Evolutionary conservation across 2,113 vertebrate species (phyloP).

Genomic region (Mormyrus iriodes): DNA sequence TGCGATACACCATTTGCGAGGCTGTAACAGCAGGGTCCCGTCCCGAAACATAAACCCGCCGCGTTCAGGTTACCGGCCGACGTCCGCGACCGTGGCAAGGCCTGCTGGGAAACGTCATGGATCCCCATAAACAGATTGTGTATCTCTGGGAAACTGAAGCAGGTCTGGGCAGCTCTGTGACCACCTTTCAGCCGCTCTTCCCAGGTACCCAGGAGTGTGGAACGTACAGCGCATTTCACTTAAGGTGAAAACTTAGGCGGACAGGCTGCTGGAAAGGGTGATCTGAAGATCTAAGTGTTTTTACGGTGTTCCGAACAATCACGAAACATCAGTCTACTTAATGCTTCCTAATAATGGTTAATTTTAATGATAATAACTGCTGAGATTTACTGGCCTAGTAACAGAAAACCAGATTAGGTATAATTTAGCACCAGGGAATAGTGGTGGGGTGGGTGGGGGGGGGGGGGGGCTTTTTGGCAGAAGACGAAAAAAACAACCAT

Average conservation of each 20-base stretch:
- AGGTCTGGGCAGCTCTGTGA: background rate
- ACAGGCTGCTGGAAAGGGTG: background rate
- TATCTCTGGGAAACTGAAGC: background rate
- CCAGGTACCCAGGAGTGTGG: background rate
- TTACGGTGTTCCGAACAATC: background rate
- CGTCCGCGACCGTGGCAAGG: background rate
- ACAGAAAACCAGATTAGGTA: background rate
- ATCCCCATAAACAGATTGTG: constrained; percentile 1
- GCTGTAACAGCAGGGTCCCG: background rate
- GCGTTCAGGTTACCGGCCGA: background rate
- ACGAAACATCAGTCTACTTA: background rate
- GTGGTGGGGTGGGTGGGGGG: background rate
- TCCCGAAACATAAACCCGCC: background rate
- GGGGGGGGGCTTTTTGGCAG: background rate
- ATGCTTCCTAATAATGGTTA: background rate
- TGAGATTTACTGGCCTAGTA: background rate
- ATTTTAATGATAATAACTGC: background rate
- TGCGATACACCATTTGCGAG: background rate
- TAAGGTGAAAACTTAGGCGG: background rate
- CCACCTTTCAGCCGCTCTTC: background rate
- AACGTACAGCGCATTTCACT: background rate
- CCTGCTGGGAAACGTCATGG: constrained; percentile 5
- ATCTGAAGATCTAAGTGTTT: background rate
- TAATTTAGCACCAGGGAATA: background rate
- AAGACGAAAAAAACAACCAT: background rate